Conservation (phyloP, 2,797 vertebrate species). For the Phalloptychus januarius region DNA sequence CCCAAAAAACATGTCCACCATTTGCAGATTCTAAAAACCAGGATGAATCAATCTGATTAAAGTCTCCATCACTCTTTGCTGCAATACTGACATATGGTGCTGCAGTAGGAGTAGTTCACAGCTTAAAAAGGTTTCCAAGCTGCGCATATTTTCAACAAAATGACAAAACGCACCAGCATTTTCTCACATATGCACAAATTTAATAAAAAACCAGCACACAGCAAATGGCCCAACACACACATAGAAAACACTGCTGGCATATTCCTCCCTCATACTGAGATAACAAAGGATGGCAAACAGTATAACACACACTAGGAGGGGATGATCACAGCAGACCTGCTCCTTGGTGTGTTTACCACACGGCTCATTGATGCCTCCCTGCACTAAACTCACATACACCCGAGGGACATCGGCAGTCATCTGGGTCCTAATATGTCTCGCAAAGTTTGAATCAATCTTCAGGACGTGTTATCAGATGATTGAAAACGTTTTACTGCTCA, state of each 20-base stretch:
- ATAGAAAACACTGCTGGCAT: not conserved
- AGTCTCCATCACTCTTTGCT: conserved; percentile 37
- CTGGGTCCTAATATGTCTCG: conserved; percentile 10
- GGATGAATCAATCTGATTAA: conserved; percentile 44
- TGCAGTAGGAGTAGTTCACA: conserved; percentile 33
- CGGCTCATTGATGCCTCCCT: conserved; percentile 30
- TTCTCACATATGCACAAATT: conserved; percentile 11
- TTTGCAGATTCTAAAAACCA: conserved; percentile 47
- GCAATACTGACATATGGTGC: conserved; percentile 36
- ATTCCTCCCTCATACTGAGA: conserved; percentile 22
- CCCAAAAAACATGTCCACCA: not conserved
- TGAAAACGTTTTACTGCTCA: conserved; percentile 38
- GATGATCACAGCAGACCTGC: conserved; percentile 27
- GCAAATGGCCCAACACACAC: conserved; percentile 2
- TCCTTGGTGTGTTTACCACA: conserved; percentile 28
- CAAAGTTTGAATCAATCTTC: conserved; percentile 37
- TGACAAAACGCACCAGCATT: conserved; percentile 13
- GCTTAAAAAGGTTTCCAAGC: conserved; percentile 28
- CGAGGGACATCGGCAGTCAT: conserved; percentile 21
- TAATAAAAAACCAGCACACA: conserved; percentile 8
- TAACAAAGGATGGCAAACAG: conserved; percentile 6
- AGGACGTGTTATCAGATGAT: conserved; percentile 42
- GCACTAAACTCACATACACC: conserved; percentile 25
- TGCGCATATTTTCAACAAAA: conserved; percentile 9
- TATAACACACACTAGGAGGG: conserved; percentile 18